These are phyloP conservation scores for Calyptommatus sinebrachiatus DNA, from an alignment of 2,113 vertebrate genomes.

Conservation along the genomic window DNA sequence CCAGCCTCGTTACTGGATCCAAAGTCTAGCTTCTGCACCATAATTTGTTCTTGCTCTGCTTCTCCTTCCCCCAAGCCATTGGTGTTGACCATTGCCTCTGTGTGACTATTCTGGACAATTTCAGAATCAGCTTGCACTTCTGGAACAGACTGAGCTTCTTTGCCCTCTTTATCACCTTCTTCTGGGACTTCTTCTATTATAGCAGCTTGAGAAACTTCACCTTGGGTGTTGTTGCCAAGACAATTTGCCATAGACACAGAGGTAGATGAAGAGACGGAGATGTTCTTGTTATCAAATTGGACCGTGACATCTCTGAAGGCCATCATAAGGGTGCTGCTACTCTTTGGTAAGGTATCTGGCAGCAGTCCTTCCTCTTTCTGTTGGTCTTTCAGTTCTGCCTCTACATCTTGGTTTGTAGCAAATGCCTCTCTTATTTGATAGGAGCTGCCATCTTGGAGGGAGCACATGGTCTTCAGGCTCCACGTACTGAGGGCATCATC, in stretches of 20 bases:
- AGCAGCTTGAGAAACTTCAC: constrained; percentile 46
- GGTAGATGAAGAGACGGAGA: constrained; percentile 92
- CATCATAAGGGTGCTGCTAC: constrained; percentile 95
- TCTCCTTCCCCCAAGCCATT: constrained; percentile 18
- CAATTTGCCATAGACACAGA: constrained; percentile 88
- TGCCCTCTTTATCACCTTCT: constrained; percentile 45
- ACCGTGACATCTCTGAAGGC: constrained; percentile 96
- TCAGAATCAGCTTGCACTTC: constrained; percentile 33
- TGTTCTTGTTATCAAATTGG: constrained; percentile 95
- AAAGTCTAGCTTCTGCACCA: constrained; percentile 58
- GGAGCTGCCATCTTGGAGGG: constrained; percentile 80
- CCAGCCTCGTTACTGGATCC: constrained; percentile 50
- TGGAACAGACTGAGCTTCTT: constrained; percentile 28
- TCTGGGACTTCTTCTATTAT: constrained; percentile 53
- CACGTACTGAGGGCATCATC: constrained; percentile 96
- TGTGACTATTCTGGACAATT: constrained; percentile 47
- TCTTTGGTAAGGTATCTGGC: constrained; percentile 79
- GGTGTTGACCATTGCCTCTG: constrained; percentile 39
- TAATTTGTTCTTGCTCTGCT: constrained; percentile 41
- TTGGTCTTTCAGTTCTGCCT: constrained; percentile 76
- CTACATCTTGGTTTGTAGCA: constrained; percentile 66
- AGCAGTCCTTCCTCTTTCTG: constrained; percentile 69
- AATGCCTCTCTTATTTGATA: constrained; percentile 92
- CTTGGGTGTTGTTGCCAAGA: constrained; percentile 57
- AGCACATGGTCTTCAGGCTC: constrained; percentile 96